Evolutionary conservation across 2,888 invertebrate genomes (phyloP), one percentile per base, ranked within the genome.

Genomic region (Alviniconcha strummeri): DNA sequence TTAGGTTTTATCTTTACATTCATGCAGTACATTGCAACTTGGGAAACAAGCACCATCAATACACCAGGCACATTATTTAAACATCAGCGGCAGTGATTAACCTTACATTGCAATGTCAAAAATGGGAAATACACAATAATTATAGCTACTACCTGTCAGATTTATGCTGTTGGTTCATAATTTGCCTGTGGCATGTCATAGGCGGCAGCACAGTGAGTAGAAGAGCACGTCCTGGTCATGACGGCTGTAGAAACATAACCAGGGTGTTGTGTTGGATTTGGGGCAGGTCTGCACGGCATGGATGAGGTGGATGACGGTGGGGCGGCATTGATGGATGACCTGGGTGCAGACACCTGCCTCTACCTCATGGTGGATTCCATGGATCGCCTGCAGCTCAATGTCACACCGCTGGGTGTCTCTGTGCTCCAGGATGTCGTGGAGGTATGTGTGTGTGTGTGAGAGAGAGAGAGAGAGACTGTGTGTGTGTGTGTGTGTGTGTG

Each of bases 281-380:
- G 36, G 36, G 15, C 80, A 80, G 67, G 80, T 69, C 69, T 69
- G 54, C 36, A 80, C 54, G 60, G 17, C 69, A 0, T 69, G 81
- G 89, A 89, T 78, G 84, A 87, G 36, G 86, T 85, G 9, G 88
- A 88, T 84, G 85, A 82, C 19, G 75, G 85, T 84, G 89, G 88
- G n/a, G 85, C 81, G 52, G 79, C 80, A 17, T 57, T 83, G 64
- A 36, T 84, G 80, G 55, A 82, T 11, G 78, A 84, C 36, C 82
- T 67, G 9, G 83, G 83, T n/a, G 72, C 82, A 55, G 76, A 87
- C 77, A 74, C 88, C 77, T 96, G 96, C 78, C 95, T 96, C 0
- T 96, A 96, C 92, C 90, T 97, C 9, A 94, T 96, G 81, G 90
- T 97, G 5, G 96, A 96, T 87, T 95, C 96, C 0, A 95, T 95